Evolutionary conservation across 2,888 invertebrate genomes (phyloP).

Genomic region (Diploptera punctata): DNA sequence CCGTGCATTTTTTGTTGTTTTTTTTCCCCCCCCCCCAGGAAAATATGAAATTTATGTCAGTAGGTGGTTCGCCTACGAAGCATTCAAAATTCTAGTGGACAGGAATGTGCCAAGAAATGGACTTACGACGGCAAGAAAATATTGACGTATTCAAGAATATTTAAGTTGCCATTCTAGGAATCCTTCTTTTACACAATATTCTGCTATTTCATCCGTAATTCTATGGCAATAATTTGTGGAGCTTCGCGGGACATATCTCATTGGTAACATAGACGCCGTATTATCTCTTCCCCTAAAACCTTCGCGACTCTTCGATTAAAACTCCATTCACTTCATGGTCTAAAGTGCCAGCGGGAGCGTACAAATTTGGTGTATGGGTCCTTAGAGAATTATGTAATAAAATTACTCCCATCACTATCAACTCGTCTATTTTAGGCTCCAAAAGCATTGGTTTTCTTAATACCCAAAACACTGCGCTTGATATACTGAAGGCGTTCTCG

Average conservation of each 20-base stretch:
- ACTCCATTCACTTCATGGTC: slow-evolving; percentile 19
- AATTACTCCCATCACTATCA: slow-evolving; percentile 44
- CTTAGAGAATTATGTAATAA: slow-evolving; percentile 46
- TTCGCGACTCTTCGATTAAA: neutral
- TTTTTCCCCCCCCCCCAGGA: too few relatives aligned
- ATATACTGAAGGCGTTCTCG: slow-evolving; percentile 46
- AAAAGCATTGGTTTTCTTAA: slow-evolving; percentile 45
- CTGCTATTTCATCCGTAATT: neutral
- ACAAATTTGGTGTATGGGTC: slow-evolving; percentile 18
- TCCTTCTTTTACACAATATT: neutral
- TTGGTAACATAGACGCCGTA: neutral
- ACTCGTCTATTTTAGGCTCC: slow-evolving; percentile 43
- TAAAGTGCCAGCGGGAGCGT: neutral
- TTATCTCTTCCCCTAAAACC: neutral
- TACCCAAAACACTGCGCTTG: slow-evolving; percentile 43
- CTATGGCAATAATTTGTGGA: neutral
- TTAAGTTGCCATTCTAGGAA: neutral
- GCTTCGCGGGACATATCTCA: neutral
- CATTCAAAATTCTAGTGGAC: too few relatives aligned
- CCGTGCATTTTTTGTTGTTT: too few relatives aligned
- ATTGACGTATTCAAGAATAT: neutral
- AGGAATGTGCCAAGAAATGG: too few relatives aligned
- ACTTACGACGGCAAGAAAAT: too few relatives aligned
- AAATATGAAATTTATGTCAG: too few relatives aligned
- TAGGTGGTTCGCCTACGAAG: too few relatives aligned